phyloP scores from a whole-genome alignment of 2,797 vertebrate species.

The Menidia menidia region DNA sequence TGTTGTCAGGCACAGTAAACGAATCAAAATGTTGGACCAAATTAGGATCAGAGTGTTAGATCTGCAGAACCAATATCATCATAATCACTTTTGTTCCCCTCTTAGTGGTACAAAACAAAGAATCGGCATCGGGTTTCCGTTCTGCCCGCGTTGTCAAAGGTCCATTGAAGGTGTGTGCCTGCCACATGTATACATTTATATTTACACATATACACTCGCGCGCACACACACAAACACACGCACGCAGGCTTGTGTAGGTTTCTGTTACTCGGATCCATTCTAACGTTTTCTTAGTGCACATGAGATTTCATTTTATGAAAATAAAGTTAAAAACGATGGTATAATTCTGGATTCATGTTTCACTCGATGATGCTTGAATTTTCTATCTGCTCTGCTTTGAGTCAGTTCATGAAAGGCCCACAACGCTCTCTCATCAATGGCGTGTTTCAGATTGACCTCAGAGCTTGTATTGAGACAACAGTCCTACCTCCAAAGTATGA shows the following conservation, averaged over 20 bases:
- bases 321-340: constrained; percentile 49
- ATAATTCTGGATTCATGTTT: constrained; percentile 63
- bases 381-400: constrained; percentile 54
- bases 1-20: constrained; percentile 30
- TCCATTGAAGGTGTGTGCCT: constrained; percentile 80
- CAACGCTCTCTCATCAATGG: constrained; percentile 75
- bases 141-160: constrained; percentile 78
- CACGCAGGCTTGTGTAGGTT: constrained; percentile 73
- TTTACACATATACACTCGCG: constrained; percentile 76
- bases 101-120: constrained; percentile 58
- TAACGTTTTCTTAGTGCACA: constrained; percentile 78
- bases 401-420: constrained; percentile 74
- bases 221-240: constrained; percentile 59
- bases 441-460: constrained; percentile 71
- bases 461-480: constrained; percentile 54
- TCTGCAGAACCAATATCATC: constrained; percentile 35
- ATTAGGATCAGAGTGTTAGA: constrained; percentile 52
- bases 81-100: constrained; percentile 37
- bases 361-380: constrained; percentile 63
- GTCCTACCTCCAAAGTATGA: constrained; percentile 57
- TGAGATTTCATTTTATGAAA: constrained; percentile 73
- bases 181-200: constrained; percentile 84
- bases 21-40: constrained; percentile 55
- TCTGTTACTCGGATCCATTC: constrained; percentile 71
- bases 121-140: constrained; percentile 25